Conservation (phyloP, 2,113 vertebrate species). For the Felis catus region DNA sequence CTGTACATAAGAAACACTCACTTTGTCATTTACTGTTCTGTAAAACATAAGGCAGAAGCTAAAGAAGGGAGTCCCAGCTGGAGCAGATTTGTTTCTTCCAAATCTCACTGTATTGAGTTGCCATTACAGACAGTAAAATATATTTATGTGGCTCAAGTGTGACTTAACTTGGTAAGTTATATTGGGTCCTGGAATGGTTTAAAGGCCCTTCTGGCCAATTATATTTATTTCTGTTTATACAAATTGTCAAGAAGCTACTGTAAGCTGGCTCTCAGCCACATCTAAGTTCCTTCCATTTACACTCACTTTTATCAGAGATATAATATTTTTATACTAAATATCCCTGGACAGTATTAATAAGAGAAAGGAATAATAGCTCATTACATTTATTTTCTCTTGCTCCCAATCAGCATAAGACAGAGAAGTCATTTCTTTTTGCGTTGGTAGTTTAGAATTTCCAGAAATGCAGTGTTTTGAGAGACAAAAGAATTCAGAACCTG, state of each 20-base stretch:
- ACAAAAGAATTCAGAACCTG: background rate
- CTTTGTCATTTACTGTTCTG: slow-evolving; percentile 37
- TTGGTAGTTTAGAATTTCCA: slow-evolving; percentile 35
- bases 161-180: slow-evolving; percentile 52
- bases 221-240: slow-evolving; percentile 66
- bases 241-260: slow-evolving; percentile 64
- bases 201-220: slow-evolving; percentile 42
- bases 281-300: slow-evolving; percentile 55
- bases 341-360: slow-evolving; percentile 10
- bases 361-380: background rate
- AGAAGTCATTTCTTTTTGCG: background rate
- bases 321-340: slow-evolving; percentile 41
- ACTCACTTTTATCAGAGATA: slow-evolving; percentile 44
- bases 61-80: background rate
- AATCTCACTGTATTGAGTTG: background rate
- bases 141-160: slow-evolving; percentile 49
- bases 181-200: slow-evolving; percentile 18
- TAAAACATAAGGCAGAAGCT: background rate
- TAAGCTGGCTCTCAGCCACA: background rate
- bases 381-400: background rate
- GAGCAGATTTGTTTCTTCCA: background rate
- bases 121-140: slow-evolving; percentile 45
- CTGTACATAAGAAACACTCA: background rate
- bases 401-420: background rate
- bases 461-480: background rate